These are phyloP conservation scores for Hucho hucho DNA, from an alignment of 2,113 vertebrate species.

Conservation along the genomic window DNA sequence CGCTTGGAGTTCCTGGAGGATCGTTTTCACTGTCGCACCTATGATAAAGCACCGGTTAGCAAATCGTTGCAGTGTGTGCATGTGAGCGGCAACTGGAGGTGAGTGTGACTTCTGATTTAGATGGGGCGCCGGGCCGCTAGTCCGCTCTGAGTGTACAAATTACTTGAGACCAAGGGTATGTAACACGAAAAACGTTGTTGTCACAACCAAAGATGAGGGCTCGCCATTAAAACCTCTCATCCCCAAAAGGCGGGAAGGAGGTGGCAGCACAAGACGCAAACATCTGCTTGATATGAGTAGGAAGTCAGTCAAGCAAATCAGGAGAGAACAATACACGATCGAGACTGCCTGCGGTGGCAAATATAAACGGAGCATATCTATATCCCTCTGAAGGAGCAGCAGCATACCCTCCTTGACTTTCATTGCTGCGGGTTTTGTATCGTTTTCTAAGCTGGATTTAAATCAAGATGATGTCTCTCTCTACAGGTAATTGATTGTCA, in stretches of 20 bases:
- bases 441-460: constrained; percentile 19
- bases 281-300: background rate
- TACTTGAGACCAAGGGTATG: background rate
- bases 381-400: background rate
- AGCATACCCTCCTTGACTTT: constrained; percentile 8
- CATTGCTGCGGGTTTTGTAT: constrained; percentile 13
- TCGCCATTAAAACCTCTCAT: background rate
- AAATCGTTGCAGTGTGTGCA: constrained; percentile 4
- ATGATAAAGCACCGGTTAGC: background rate
- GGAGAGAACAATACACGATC: background rate
- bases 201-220: background rate
- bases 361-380: background rate
- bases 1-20: background rate
- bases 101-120: constrained; percentile 4
- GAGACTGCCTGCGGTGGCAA: constrained; percentile 9
- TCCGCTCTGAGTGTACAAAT: constrained; percentile 13
- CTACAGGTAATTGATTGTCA: background rate
- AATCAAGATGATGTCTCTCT: constrained; percentile 71
- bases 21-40: background rate
- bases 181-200: background rate
- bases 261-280: background rate
- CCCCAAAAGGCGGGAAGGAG: background rate
- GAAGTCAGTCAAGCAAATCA: background rate
- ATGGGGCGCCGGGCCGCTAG: background rate
- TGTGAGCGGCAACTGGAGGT: constrained; percentile 2